Conservation (phyloP, 2,888 invertebrate genomes). For the Diaperis boleti region DNA sequence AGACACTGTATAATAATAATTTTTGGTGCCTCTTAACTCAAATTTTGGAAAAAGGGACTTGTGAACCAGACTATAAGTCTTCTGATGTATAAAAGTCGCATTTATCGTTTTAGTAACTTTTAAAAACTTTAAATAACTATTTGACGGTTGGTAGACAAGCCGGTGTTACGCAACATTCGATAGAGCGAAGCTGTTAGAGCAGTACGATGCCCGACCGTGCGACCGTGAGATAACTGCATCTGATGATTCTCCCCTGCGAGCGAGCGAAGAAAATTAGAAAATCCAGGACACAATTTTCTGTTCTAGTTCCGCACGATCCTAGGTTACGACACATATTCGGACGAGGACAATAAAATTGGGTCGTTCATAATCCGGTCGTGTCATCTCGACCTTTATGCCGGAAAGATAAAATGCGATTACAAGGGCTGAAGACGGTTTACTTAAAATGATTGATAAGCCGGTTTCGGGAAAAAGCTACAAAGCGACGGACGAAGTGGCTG, state of each 20-base stretch:
- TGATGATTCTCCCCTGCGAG: not conserved
- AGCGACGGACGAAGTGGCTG: not conserved
- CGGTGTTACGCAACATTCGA: too few species aligned
- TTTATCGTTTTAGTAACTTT: too few species aligned
- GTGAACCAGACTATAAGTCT: too few species aligned
- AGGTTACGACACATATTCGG: conserved; percentile 1
- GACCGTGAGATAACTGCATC: not conserved
- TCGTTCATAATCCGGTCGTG: conserved; percentile 12
- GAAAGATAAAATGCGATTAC: conserved; percentile 18
- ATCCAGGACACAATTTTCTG: not conserved
- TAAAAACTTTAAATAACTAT: too few species aligned
- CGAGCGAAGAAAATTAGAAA: not conserved
- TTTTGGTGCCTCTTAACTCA: too few species aligned
- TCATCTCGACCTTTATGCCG: conserved; percentile 13
- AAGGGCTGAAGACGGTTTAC: conserved; percentile 1
- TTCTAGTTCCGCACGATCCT: conserved; percentile 2
- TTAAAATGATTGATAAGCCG: conserved; percentile 15
- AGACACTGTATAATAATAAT: too few species aligned
- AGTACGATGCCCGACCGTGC: too few species aligned
- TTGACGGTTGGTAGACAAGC: too few species aligned
- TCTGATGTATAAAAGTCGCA: too few species aligned
- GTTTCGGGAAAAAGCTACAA: conserved; percentile 1
- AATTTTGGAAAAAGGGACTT: too few species aligned
- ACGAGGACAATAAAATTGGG: conserved; percentile 19
- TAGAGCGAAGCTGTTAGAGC: too few species aligned